Base-by-base conservation (phyloP, 1,140 invertebrate genomes). In the Hyphantria cunea region DNA sequence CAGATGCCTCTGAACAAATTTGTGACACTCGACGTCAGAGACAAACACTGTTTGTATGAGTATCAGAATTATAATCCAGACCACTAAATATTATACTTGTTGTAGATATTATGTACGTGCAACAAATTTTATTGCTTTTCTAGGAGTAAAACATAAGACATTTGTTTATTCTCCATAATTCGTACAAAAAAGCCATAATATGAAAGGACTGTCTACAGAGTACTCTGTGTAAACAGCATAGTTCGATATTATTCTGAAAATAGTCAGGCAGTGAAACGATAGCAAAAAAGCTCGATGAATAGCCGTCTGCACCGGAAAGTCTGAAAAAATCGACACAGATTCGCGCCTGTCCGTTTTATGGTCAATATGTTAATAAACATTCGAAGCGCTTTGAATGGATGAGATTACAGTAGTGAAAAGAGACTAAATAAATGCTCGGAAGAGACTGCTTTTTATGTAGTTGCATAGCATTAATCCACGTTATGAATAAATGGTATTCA, bases 281-380 rank as follows among this genome's bases (percentile, higher is more conserved):
- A 70, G 62, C 60, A 76, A 78, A 82, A 80, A 82, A 67, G 50
- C 56, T 52, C 66, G 42, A 55, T 80, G 70, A 79, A 80, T 66
- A 73, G 68, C 70, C 68, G 76, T 76, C 76, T 76, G 71, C 70
- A 71, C 61, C 64, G 70, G 68, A 70, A 72, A 70, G 49, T 63
- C 53, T 64, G 70, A 78, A 83, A 85, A 85, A 84, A 82, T 79
- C 72, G 73, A 72, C 70, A 66, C 39, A 63, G 70, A 64, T 68
- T 76, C 66, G 58, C 69, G 64, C 67, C 63, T 65, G 60, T 56
- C 75, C 70, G 78, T 75, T 84, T 82, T 81, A 86, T 82, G 76
- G 77, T 73, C 72, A 78, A 81, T 86, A 88, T 85, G 80, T 88
- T 86, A 88, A 84, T 88, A 82, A 84, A 88, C 74, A 72, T 68